Conservation (phyloP, 2,888 invertebrate genomes). For the Drosophila trichaetosa region DNA sequence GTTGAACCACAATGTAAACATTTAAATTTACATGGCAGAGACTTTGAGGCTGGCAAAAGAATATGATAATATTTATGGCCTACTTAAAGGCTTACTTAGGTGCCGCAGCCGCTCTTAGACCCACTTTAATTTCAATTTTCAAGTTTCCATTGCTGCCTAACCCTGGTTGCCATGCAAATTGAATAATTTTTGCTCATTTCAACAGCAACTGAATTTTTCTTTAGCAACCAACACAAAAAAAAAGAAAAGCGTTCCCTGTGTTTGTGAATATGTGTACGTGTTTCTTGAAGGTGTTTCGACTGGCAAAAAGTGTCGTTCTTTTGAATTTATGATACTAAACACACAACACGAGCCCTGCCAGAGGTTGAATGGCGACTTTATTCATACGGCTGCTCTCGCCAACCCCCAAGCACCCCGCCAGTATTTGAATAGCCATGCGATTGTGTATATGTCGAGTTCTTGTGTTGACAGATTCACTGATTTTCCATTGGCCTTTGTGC, state of each 20-base stretch:
- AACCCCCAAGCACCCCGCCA: background rate
- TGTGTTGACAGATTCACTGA: slow-evolving; percentile 3
- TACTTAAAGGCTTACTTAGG: slow-evolving; percentile 62
- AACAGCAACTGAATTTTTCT: slow-evolving; percentile 46
- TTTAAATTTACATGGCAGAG: slow-evolving; percentile 50
- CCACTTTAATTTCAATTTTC: slow-evolving; percentile 66
- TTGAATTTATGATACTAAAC: slow-evolving; percentile 67
- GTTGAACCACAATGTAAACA: slow-evolving; percentile 60
- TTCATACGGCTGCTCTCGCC: slow-evolving; percentile 54
- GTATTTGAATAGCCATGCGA: slow-evolving; percentile 45
- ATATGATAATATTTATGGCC: slow-evolving; percentile 53
- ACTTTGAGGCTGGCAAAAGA: slow-evolving; percentile 9
- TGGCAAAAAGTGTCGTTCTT: slow-evolving; percentile 60
- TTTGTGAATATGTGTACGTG: slow-evolving; percentile 7
- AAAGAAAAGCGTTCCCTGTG: background rate
- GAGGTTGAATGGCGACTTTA: slow-evolving; percentile 50
- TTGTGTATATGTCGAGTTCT: slow-evolving; percentile 19
- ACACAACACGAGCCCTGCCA: slow-evolving; percentile 43
- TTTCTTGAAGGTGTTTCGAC: slow-evolving; percentile 42
- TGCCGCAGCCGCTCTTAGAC: slow-evolving; percentile 44
- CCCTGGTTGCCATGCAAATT: slow-evolving; percentile 68
- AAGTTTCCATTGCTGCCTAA: slow-evolving; percentile 59
- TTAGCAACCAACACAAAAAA: slow-evolving; percentile 35
- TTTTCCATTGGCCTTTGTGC: slow-evolving; percentile 27
- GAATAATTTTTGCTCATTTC: slow-evolving; percentile 64